These are phyloP conservation scores for Dendrolimus punctatus DNA, from an alignment of 1,140 invertebrate genomes.

Conservation along the genomic window DNA sequence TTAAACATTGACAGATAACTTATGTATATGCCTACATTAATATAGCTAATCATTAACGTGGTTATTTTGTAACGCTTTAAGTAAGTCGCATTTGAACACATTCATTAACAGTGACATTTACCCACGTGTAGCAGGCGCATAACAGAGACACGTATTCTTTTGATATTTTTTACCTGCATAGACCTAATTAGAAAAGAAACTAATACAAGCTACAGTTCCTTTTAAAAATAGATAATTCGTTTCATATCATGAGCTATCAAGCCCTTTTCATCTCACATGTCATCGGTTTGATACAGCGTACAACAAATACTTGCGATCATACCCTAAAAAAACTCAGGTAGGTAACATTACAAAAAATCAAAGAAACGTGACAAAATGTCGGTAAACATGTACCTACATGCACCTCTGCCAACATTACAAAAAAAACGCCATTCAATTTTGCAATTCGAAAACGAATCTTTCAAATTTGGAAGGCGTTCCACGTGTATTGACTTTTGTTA, in stretches of 20 bases:
- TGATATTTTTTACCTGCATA: no score
- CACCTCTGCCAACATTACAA: slow-evolving; percentile 20
- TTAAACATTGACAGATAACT: no score
- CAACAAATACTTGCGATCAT: slow-evolving; percentile 28
- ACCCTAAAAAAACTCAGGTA: slow-evolving; percentile 42
- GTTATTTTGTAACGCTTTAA: no score
- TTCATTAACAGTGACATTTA: no score
- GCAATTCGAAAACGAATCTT: slow-evolving; percentile 42
- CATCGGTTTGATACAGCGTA: slow-evolving; percentile 46
- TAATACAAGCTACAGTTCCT: slow-evolving; percentile 1
- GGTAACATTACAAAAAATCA: slow-evolving; percentile 42
- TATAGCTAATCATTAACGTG: no score
- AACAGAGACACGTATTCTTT: no score
- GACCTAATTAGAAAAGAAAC: no score
- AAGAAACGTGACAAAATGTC: slow-evolving; percentile 67
- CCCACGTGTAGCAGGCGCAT: no score
- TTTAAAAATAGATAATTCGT: no score
- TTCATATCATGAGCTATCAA: no score
- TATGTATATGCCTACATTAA: no score
- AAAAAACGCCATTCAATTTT: slow-evolving; percentile 37
- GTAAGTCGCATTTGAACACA: no score
- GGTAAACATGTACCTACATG: slow-evolving; percentile 63
- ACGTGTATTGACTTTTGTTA: slow-evolving; percentile 40
- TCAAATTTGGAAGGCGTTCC: slow-evolving; percentile 50
- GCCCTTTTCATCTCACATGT: slow-evolving; percentile 29